Evolutionary conservation across 64 coral and sea anemone genomes (phyloP).

Genomic region (Montipora efflorescens): DNA sequence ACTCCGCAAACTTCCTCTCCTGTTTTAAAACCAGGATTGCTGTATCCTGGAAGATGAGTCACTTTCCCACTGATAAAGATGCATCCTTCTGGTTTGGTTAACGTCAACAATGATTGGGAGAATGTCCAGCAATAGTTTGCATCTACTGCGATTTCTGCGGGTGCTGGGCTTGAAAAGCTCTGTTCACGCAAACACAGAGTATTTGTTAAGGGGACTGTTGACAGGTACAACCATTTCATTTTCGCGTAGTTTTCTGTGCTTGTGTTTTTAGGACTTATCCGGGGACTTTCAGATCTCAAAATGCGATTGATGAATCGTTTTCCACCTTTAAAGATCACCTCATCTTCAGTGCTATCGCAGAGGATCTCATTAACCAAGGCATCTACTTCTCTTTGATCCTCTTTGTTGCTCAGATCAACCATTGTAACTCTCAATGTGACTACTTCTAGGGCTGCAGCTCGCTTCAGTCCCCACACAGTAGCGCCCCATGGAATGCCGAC

Average conservation of each 20-base stretch:
- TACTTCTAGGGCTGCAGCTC: constrained; percentile 29
- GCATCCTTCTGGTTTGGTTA: neutral
- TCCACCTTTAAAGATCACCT: constrained; percentile 14
- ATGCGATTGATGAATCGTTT: constrained; percentile 26
- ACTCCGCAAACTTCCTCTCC: constrained; percentile 54
- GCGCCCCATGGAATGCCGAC: constrained; percentile 35
- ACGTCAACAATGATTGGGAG: neutral
- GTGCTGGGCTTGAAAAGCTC: neutral
- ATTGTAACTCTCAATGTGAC: neutral
- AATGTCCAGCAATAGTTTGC: neutral
- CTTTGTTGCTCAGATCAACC: constrained; percentile 20
- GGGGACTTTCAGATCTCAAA: neutral
- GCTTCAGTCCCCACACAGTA: constrained; percentile 52
- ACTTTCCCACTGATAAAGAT: constrained; percentile 45
- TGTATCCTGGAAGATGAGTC: neutral
- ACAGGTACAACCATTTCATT: neutral
- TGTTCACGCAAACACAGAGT: constrained; percentile 2
- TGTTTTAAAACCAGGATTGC: neutral
- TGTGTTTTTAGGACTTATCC: neutral
- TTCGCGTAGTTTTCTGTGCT: neutral
- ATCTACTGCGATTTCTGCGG: neutral
- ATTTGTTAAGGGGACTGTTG: neutral
- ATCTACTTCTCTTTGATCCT: neutral
- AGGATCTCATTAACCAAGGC: neutral
- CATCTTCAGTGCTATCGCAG: constrained; percentile 6